Evolutionary conservation across 2,888 invertebrate species (phyloP).

Genomic region (Magallana nippona): DNA sequence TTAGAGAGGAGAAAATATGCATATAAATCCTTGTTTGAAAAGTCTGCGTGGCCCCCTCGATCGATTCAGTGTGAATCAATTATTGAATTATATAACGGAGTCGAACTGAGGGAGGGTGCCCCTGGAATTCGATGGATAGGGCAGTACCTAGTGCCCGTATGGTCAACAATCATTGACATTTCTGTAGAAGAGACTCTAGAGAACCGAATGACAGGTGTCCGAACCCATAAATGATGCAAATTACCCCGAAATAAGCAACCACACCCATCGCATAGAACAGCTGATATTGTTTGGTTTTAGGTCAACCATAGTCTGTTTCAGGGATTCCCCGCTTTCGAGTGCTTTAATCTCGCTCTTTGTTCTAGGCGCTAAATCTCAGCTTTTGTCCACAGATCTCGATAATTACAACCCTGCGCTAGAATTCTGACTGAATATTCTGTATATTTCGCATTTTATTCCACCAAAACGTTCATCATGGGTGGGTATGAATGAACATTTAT

Average conservation of each 20-base stretch:
- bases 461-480: constrained; percentile 22
- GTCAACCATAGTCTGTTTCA: constrained; percentile 44
- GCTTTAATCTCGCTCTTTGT: neutral
- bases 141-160: neutral
- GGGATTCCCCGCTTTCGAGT: neutral
- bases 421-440: constrained; percentile 5
- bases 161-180: constrained; percentile 19
- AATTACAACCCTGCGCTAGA: neutral
- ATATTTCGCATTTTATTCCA: constrained; percentile 32
- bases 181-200: constrained; percentile 5
- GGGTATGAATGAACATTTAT: constrained; percentile 37
- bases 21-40: constrained; percentile 15
- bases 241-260: constrained; percentile 47
- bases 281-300: constrained; percentile 42
- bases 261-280: constrained; percentile 46
- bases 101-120: constrained; percentile 6
- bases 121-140: constrained; percentile 13
- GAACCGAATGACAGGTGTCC: constrained; percentile 26
- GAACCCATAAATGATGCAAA: constrained; percentile 34
- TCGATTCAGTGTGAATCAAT: constrained; percentile 18
- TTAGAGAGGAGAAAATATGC: neutral
- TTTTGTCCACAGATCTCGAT: neutral
- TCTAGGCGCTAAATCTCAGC: neutral
- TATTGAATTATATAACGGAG: constrained; percentile 28
- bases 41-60: neutral